Evolutionary conservation across 2,113 vertebrate genomes (phyloP), one percentile per base, ranked within the genome.

Genomic region (Antennarius striatus): DNA sequence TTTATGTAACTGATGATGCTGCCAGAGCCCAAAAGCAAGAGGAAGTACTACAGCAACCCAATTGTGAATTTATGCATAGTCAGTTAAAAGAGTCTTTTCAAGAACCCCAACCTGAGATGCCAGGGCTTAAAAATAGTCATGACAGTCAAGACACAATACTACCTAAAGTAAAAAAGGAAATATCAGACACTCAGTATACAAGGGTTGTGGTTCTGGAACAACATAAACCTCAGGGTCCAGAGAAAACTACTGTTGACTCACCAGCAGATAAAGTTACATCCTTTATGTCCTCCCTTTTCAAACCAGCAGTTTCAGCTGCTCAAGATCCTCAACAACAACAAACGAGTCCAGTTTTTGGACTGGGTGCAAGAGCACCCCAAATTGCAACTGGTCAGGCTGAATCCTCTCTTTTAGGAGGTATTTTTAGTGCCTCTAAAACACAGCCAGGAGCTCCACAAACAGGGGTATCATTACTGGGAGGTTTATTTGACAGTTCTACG

Each of bases 241-340:
- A 95, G 6, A 95, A 92, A 79, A 90, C 92, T 0, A 69, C 92
- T 4, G 68, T 92, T 55, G 92, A 93, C 57, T 91, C 93, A 64
- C 92, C 96, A 52, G 87, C 91, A 79, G 95, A 96, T 81, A 89
- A 93, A 71, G 90, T 98, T 86, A 94, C 95, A 76, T 95, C 93
- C 32, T 95, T 97, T 68, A 88, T 97, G 89, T 94, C 91, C 63
- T 80, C 92, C 4, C 86, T 92, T 63, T 92, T 90, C 64, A 92
- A 89, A 79, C 80, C 86, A 52, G 28, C 76, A 59, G 42, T 71
- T 74, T 17, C 57, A 16, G 60, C 79, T 13, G 39, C 75, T 49
- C 76, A 80, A 66, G 80, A 71, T 78, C 58, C 91, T 65, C 80
- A 92, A 56, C 74, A 88, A 55, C 91, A 93, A 51, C 93, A 93